phyloP scores from a whole-genome alignment of 64 coral and sea anemone species.

The Stylophora pistillata region DNA sequence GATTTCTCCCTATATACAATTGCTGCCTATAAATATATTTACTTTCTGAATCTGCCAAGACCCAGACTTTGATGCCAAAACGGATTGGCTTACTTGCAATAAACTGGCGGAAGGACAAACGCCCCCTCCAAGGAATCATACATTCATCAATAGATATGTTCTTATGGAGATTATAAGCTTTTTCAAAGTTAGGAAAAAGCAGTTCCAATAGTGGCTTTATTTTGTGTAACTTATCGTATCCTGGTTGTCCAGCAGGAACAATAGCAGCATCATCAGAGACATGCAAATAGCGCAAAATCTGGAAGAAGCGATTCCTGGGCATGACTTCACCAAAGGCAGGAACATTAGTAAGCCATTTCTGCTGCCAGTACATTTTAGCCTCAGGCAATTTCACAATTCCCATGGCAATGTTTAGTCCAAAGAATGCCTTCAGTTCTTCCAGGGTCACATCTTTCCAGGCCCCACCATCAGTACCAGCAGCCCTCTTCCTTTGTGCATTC shows the following conservation, averaged over 20 bases:
- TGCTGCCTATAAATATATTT: slow-evolving; percentile 43
- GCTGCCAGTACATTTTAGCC: slow-evolving; percentile 12
- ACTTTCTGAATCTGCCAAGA: slow-evolving; percentile 24
- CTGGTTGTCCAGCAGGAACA: slow-evolving; percentile 25
- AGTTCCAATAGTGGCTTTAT: slow-evolving; percentile 13
- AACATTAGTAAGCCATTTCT: slow-evolving; percentile 9
- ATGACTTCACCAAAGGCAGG: slow-evolving; percentile 30
- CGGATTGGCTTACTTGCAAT: slow-evolving; percentile 40
- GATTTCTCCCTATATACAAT: slow-evolving; percentile 44
- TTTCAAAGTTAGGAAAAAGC: slow-evolving; percentile 15
- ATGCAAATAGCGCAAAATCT: slow-evolving; percentile 38
- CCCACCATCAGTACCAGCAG: slow-evolving; percentile 35
- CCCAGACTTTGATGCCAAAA: slow-evolving; percentile 58
- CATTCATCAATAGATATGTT: slow-evolving; percentile 49
- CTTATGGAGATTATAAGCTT: slow-evolving; percentile 23
- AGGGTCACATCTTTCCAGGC: slow-evolving; percentile 4
- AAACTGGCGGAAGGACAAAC: slow-evolving; percentile 29
- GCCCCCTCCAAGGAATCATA: slow-evolving; percentile 28
- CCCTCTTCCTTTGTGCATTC: slow-evolving; percentile 34
- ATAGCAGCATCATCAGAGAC: slow-evolving; percentile 12
- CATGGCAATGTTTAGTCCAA: slow-evolving; percentile 25
- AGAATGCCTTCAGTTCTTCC: slow-evolving; percentile 19
- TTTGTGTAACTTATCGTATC: slow-evolving; percentile 39
- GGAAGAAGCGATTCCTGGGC: slow-evolving; percentile 11
- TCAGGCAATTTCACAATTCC: slow-evolving; percentile 15